Conservation (phyloP, 2,113 vertebrate species). For the Rhadina sibilatrix region DNA sequence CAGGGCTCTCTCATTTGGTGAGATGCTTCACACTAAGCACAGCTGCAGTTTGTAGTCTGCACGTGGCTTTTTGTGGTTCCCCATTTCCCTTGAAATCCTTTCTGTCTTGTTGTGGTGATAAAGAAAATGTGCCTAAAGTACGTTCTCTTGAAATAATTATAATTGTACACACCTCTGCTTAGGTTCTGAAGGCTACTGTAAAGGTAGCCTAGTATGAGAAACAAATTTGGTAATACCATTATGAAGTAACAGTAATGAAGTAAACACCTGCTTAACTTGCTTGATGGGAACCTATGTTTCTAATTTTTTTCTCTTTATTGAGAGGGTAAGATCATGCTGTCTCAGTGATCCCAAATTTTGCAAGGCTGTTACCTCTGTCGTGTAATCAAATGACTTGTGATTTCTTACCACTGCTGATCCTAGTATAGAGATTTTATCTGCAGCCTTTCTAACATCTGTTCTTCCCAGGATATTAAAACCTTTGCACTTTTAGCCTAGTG, state of each 20-base stretch:
- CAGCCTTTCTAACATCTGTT: background rate
- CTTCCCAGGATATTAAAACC: background rate
- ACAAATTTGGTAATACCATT: background rate
- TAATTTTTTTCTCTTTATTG: background rate
- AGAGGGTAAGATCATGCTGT: background rate
- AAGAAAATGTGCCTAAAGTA: background rate
- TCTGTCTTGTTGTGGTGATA: background rate
- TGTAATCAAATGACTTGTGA: background rate
- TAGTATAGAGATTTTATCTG: background rate
- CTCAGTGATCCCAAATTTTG: background rate
- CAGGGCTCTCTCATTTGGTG: background rate
- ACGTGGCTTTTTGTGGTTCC: background rate
- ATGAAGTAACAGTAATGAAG: background rate
- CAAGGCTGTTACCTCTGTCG: background rate
- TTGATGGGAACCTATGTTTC: background rate
- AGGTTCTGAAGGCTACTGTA: background rate
- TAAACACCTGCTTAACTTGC: background rate
- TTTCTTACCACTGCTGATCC: background rate
- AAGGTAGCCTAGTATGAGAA: background rate
- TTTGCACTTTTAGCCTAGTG: background rate
- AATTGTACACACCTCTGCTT: background rate
- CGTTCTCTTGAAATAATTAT: background rate
- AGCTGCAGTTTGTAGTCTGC: background rate
- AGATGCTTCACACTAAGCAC: background rate
- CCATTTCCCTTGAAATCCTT: background rate